phyloP scores from a whole-genome alignment of 2,113 vertebrate genomes.

The Empidonax traillii region DNA sequence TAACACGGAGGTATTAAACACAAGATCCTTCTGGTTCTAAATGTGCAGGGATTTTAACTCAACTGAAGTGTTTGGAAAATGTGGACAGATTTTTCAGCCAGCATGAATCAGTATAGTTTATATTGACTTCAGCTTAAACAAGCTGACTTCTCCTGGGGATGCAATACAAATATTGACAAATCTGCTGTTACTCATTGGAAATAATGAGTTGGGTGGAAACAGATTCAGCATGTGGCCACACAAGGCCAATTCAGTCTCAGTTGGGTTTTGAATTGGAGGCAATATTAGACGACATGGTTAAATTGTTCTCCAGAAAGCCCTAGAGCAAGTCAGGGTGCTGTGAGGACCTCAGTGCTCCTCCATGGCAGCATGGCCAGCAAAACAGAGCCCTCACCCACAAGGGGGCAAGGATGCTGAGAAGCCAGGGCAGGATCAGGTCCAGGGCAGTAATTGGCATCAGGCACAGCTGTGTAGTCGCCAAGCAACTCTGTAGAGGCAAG shows the following conservation, averaged over 20 bases:
- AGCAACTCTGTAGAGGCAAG: not conserved
- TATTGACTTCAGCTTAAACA: not conserved
- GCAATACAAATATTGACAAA: conserved; percentile 15
- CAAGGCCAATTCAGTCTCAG: not conserved
- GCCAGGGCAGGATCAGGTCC: not conserved
- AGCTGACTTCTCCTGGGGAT: not conserved
- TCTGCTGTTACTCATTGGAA: not conserved
- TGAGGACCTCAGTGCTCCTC: not conserved
- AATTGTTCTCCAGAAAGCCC: not conserved
- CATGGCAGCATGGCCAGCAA: fast-evolving
- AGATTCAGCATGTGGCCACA: not conserved
- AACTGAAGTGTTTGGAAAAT: not conserved
- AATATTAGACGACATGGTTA: not conserved
- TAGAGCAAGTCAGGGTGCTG: fast-evolving
- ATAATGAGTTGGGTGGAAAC: not conserved
- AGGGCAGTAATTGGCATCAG: fast-evolving
- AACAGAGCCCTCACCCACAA: not conserved
- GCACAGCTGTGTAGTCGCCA: fast-evolving
- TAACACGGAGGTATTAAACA: not conserved
- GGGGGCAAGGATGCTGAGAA: not conserved
- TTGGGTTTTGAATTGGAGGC: not conserved
- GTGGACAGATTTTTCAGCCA: not conserved
- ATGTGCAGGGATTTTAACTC: not conserved
- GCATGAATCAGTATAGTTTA: not conserved
- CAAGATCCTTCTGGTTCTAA: not conserved